Evolutionary conservation across 2,888 invertebrate species (phyloP).

Genomic region (Netelia inedita): DNA sequence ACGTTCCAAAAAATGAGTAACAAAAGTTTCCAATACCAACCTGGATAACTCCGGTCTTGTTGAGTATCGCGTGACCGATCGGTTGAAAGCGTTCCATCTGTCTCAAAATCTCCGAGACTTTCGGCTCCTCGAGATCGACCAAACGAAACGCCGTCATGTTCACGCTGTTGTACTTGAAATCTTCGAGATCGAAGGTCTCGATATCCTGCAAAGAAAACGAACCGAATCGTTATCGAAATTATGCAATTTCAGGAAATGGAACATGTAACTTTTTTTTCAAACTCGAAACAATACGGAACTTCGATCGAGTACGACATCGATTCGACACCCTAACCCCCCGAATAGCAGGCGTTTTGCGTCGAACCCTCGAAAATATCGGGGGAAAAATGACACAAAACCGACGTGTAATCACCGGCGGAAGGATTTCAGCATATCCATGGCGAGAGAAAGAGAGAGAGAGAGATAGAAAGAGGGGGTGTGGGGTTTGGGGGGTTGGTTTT

Average conservation of each 20-base stretch:
- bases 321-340: neutral
- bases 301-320: no score
- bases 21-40: slow-evolving; percentile 83
- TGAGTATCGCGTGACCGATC: slow-evolving; percentile 92
- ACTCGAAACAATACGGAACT: no score
- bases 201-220: slow-evolving; percentile 89
- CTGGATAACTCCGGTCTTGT: slow-evolving; percentile 89
- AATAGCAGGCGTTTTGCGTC: slow-evolving; percentile 22
- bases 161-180: slow-evolving; percentile 97
- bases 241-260: no score
- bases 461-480: slow-evolving; percentile 35
- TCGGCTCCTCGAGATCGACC: slow-evolving; percentile 92
- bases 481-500: neutral
- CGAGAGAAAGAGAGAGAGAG: no score
- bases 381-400: slow-evolving; percentile 44
- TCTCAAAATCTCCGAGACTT: slow-evolving; percentile 91
- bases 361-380: slow-evolving; percentile 3
- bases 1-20: neutral
- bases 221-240: no score
- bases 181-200: slow-evolving; percentile 94
- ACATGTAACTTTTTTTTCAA: no score
- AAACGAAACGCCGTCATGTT: slow-evolving; percentile 98
- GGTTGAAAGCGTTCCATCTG: slow-evolving; percentile 96
- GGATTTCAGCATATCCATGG: neutral
- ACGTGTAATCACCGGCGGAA: slow-evolving; percentile 39